These are phyloP conservation scores for Paramuricea clavata DNA, from an alignment of 92 coral and sea anemone species.

Conservation along the genomic window DNA sequence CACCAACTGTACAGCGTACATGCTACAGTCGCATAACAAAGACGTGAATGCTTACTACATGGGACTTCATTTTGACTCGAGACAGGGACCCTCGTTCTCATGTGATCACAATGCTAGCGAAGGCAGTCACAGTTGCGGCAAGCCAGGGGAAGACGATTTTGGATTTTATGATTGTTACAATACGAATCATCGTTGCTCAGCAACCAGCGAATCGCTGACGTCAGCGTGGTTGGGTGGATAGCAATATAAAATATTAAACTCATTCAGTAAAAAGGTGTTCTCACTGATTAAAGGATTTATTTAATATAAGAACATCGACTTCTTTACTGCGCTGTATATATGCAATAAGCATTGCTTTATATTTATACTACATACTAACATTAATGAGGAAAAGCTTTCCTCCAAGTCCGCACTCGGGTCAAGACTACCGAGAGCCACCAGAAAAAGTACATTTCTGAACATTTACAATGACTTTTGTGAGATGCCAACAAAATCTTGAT, in stretches of 20 bases:
- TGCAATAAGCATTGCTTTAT: too few relatives aligned
- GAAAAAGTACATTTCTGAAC: too few relatives aligned
- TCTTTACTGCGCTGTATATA: too few relatives aligned
- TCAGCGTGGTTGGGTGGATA: constrained; percentile 32
- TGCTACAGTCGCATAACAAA: neutral
- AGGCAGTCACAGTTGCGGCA: neutral
- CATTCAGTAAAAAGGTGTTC: too few relatives aligned
- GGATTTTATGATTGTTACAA: constrained; percentile 25
- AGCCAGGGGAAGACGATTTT: constrained; percentile 15
- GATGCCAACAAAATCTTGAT: too few relatives aligned
- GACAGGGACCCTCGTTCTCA: neutral
- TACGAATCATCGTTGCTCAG: constrained; percentile 31
- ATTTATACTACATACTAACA: too few relatives aligned
- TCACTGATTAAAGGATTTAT: too few relatives aligned
- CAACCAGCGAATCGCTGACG: neutral
- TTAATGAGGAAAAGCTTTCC: too few relatives aligned
- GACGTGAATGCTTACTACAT: neutral
- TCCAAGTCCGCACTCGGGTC: too few relatives aligned
- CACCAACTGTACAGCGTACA: constrained; percentile 10
- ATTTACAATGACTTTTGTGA: too few relatives aligned
- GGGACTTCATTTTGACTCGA: constrained; percentile 28
- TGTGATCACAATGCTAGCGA: constrained; percentile 11
- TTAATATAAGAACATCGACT: too few relatives aligned
- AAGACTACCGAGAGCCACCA: too few relatives aligned
- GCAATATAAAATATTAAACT: neutral